These are phyloP conservation scores for Phoebastria nigripes DNA, from an alignment of 2,797 vertebrate genomes.

Conservation along the genomic window DNA sequence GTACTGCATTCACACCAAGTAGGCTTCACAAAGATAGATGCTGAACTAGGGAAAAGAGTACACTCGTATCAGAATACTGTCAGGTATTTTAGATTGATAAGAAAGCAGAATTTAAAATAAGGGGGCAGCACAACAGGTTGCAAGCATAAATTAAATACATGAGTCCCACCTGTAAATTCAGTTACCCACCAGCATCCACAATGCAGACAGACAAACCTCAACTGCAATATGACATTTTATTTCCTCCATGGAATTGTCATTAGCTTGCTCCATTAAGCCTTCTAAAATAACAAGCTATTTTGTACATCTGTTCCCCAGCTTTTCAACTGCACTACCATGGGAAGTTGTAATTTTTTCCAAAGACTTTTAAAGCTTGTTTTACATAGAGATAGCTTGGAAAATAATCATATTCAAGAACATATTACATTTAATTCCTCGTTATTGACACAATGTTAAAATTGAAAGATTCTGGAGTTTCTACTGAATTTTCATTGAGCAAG, in stretches of 20 bases:
- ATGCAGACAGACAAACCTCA: not conserved
- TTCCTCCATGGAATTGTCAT: not conserved
- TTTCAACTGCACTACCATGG: not conserved
- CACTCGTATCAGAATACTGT: not conserved
- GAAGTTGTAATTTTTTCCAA: not conserved
- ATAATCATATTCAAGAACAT: not conserved
- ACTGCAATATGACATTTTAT: not conserved
- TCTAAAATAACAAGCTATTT: not conserved
- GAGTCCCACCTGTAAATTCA: not conserved
- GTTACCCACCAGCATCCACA: not conserved
- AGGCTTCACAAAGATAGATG: not conserved
- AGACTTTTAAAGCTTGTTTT: not conserved
- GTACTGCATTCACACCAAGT: slow-evolving; percentile 39
- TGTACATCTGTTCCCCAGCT: not conserved
- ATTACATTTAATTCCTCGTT: not conserved
- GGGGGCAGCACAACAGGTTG: not conserved
- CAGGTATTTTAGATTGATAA: not conserved
- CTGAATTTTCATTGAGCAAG: not conserved
- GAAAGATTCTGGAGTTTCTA: not conserved
- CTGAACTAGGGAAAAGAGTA: slow-evolving; percentile 4
- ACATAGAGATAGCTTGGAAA: not conserved
- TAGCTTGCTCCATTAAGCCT: not conserved
- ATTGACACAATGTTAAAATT: not conserved
- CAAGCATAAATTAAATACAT: not conserved
- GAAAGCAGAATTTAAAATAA: not conserved